Conservation (phyloP, 2,888 invertebrate species). For the Orthosia gothica region DNA sequence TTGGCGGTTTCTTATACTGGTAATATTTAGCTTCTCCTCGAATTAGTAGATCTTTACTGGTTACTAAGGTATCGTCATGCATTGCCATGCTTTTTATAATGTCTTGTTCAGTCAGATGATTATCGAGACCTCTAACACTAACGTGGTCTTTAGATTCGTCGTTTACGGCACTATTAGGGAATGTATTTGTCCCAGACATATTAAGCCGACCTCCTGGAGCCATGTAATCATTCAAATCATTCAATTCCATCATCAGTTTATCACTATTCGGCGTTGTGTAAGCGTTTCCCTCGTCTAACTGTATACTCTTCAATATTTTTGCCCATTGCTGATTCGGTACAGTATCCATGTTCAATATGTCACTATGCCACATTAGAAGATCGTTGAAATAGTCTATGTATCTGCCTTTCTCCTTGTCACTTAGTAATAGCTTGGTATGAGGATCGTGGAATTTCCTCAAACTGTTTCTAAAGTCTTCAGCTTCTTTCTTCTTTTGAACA, state of each 20-base stretch:
- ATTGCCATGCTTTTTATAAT: constrained; percentile 46
- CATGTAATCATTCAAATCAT: constrained; percentile 49
- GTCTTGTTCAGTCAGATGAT: background rate
- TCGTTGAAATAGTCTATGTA: constrained; percentile 76
- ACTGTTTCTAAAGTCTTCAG: background rate
- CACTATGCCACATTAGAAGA: constrained; percentile 76
- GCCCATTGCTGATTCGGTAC: constrained; percentile 64
- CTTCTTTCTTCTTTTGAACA: background rate
- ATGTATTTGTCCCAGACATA: background rate
- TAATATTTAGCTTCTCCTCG: constrained; percentile 63
- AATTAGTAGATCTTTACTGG: constrained; percentile 53
- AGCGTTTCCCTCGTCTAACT: constrained; percentile 17
- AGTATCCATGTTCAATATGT: constrained; percentile 72
- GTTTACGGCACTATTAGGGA: background rate
- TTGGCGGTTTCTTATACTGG: constrained; percentile 50
- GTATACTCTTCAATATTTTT: constrained; percentile 60
- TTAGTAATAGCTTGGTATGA: background rate
- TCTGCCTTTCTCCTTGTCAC: background rate
- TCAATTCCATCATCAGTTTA: constrained; percentile 61
- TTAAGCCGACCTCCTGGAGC: background rate
- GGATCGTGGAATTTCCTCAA: background rate
- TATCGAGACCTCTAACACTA: background rate
- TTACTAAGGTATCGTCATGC: constrained; percentile 59
- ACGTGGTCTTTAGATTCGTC: background rate
- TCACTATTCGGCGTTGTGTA: constrained; percentile 61